These are phyloP conservation scores for Heliopora coerulea DNA, from an alignment of 92 coral and sea anemone species.

Conservation along the genomic window DNA sequence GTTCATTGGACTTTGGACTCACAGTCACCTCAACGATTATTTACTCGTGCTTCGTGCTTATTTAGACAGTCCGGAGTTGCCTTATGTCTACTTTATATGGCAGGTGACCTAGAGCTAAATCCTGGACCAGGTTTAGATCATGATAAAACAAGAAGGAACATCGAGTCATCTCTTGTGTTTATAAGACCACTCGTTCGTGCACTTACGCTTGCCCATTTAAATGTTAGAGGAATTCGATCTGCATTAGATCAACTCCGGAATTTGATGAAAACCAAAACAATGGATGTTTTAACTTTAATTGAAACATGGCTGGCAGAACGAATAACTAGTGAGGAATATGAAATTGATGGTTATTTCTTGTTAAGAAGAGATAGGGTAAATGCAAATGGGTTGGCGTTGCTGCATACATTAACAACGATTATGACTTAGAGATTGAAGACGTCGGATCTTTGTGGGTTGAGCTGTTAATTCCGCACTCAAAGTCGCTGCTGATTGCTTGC, in stretches of 20 bases:
- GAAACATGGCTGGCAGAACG: constrained; percentile 50
- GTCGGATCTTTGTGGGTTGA: constrained; percentile 44
- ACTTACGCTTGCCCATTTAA: constrained; percentile 41
- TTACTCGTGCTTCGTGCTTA: no score
- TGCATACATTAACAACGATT: constrained; percentile 8
- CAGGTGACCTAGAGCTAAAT: no score
- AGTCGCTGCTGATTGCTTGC: constrained; percentile 34
- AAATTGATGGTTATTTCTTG: constrained; percentile 39
- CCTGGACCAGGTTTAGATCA: no score
- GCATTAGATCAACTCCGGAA: constrained; percentile 50
- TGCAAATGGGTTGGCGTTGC: constrained; percentile 50
- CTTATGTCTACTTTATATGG: no score
- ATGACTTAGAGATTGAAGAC: constrained; percentile 13
- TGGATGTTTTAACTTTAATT: constrained; percentile 50
- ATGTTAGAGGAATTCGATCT: constrained; percentile 52
- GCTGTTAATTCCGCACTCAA: constrained; percentile 34
- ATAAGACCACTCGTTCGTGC: constrained; percentile 37
- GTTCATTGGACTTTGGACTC: no score
- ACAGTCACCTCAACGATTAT: no score
- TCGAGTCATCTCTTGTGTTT: no score
- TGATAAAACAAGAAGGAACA: no score
- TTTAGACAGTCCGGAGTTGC: no score
- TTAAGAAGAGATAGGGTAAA: constrained; percentile 33
- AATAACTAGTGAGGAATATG: constrained; percentile 34
- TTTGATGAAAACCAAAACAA: constrained; percentile 39